Evolutionary conservation across 2,888 invertebrate genomes (phyloP).

Genomic region (Lagria hirta): DNA sequence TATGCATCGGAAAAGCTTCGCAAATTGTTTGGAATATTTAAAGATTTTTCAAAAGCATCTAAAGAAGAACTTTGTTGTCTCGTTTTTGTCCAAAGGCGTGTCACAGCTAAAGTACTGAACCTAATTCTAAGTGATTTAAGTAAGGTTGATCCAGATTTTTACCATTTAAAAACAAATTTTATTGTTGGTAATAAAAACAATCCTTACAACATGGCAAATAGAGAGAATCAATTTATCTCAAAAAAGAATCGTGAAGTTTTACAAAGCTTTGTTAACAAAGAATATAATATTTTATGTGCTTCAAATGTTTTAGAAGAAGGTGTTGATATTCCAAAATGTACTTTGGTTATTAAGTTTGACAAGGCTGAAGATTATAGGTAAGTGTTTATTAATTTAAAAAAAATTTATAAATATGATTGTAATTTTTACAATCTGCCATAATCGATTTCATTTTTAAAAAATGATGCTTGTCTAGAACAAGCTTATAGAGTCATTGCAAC

Average conservation of each 20-base stretch:
- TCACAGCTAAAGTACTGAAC: constrained; percentile 74
- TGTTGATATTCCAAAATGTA: constrained; percentile 81
- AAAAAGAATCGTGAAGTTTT: constrained; percentile 58
- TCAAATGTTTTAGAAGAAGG: constrained; percentile 90
- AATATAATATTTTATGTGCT: constrained; percentile 67
- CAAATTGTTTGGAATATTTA: constrained; percentile 63
- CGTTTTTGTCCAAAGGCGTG: constrained; percentile 72
- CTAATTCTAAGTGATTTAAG: constrained; percentile 63
- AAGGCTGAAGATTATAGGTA: constrained; percentile 68
- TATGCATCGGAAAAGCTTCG: constrained; percentile 69
- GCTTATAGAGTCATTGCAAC: no score
- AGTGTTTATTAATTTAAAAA: no score
- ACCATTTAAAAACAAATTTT: constrained; percentile 68
- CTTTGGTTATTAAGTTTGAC: constrained; percentile 77
- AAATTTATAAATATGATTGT: no score
- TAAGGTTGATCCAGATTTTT: constrained; percentile 55
- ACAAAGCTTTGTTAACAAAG: constrained; percentile 60
- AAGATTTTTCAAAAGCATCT: constrained; percentile 56
- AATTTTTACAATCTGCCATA: no score
- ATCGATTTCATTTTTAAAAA: no score
- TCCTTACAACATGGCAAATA: constrained; percentile 59
- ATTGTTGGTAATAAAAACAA: constrained; percentile 68
- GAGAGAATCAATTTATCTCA: constrained; percentile 57
- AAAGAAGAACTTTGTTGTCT: constrained; percentile 64
- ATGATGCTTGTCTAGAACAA: no score